A percentile compares a stretch with the other conserved stretches of the same genome.
phyloP scores from a whole-genome alignment of 2,888 invertebrate species.

The Harpalus rufipes region DNA sequence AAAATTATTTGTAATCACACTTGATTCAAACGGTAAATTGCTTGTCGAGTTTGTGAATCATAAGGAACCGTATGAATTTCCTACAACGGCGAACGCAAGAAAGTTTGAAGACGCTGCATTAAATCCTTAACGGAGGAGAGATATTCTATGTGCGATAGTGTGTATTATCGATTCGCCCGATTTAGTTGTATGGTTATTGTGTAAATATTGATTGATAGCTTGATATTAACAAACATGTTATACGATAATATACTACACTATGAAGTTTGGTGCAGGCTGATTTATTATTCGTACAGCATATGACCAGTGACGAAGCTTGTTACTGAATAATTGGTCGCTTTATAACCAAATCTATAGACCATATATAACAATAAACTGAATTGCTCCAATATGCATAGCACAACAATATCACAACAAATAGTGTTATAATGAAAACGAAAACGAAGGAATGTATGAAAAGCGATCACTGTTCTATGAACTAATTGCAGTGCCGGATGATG shows the following conservation, averaged over 20 bases:
- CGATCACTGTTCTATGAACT: too few species aligned
- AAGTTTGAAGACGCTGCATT: conserved; percentile 5
- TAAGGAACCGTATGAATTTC: conserved; percentile 45
- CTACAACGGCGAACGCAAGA: neutral
- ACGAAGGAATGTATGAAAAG: too few species aligned
- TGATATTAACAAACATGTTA: conserved; percentile 6
- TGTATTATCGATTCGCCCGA: conserved; percentile 21
- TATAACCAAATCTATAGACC: too few species aligned
- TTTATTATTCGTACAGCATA: neutral
- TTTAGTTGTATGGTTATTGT: conserved; percentile 34
- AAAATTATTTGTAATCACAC: conserved; percentile 63
- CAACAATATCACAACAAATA: too few species aligned
- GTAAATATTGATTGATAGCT: conserved; percentile 20
- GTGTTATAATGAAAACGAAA: too few species aligned
- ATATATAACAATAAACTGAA: too few species aligned
- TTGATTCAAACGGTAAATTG: conserved; percentile 61
- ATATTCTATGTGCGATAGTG: conserved; percentile 12
- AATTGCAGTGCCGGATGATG: too few species aligned
- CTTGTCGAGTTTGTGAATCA: conserved; percentile 54
- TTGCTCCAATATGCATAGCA: too few species aligned
- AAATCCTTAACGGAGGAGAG: neutral
- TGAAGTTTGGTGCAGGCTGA: neutral
- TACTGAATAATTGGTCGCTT: too few species aligned
- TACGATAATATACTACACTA: neutral
- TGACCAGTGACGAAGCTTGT: too few species aligned